These are phyloP conservation scores for Leuctra nigra DNA, from an alignment of 2,888 invertebrate genomes.

Conservation along the genomic window DNA sequence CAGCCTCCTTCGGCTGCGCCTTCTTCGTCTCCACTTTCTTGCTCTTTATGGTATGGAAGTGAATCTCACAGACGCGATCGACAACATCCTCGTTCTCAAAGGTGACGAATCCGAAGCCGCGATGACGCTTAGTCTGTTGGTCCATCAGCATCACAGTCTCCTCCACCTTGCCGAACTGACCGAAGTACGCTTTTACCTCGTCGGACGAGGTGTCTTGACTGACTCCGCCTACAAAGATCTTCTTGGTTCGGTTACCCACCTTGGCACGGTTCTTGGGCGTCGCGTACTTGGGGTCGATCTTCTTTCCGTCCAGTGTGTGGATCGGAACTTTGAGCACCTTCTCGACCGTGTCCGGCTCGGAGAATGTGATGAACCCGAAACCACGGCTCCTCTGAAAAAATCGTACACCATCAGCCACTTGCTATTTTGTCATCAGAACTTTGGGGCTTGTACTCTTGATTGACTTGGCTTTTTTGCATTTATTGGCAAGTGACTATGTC, in stretches of 20 bases:
- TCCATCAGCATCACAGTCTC: constrained; percentile 93
- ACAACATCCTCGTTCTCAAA: constrained; percentile 89
- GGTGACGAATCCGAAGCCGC: constrained; percentile 87
- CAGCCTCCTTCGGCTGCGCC: constrained; percentile 86
- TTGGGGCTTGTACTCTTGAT: too few species aligned
- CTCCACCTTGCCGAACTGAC: constrained; percentile 83
- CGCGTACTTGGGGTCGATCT: constrained; percentile 91
- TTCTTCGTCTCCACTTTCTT: constrained; percentile 89
- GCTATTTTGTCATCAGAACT: not conserved
- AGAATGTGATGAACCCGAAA: constrained; percentile 91
- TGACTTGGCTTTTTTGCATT: too few species aligned
- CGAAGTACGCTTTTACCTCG: constrained; percentile 85
- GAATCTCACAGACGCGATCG: constrained; percentile 87
- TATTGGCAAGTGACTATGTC: too few species aligned
- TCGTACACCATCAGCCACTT: constrained; percentile 16
- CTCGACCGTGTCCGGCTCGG: constrained; percentile 84
- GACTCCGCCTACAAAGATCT: constrained; percentile 88
- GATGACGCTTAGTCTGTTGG: constrained; percentile 85
- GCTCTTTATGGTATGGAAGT: constrained; percentile 88
- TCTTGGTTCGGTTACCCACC: constrained; percentile 80
- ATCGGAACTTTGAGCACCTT: constrained; percentile 86
- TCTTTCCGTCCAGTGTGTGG: constrained; percentile 79
- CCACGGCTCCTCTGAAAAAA: constrained; percentile 82
- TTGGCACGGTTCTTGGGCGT: constrained; percentile 85
- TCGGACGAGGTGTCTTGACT: constrained; percentile 88